Evolutionary conservation across 2,797 vertebrate species (phyloP).

Genomic region (Acomys russatus): DNA sequence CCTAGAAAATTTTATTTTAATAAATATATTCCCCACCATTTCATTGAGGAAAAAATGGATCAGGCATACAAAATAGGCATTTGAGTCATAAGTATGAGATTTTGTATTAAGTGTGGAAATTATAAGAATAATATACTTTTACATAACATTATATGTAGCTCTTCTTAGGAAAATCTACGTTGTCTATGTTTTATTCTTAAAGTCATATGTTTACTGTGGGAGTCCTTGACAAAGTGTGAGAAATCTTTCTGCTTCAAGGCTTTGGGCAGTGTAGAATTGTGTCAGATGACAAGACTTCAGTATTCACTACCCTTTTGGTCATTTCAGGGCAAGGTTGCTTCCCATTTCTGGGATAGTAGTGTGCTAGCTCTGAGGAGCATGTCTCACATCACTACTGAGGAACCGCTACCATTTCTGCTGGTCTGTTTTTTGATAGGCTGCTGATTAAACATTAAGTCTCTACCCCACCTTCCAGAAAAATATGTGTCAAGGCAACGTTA

Average conservation of each 20-base stretch:
- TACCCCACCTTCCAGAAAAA: conserved; percentile 1
- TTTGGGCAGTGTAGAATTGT: background rate
- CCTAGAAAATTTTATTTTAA: background rate
- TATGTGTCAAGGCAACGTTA: background rate
- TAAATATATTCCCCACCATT: background rate
- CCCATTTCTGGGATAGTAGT: background rate
- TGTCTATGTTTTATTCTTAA: conserved; percentile 45
- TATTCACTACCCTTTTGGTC: conserved; percentile 26
- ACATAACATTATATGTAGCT: background rate
- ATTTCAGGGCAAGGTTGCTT: background rate
- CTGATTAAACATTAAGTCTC: background rate
- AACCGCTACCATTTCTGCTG: background rate
- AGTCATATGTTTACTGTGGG: background rate
- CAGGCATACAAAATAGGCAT: background rate
- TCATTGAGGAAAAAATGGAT: background rate
- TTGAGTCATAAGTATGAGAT: background rate
- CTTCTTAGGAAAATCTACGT: conserved; percentile 29
- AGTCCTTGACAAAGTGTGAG: conserved; percentile 31
- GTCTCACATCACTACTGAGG: background rate
- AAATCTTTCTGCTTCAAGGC: background rate
- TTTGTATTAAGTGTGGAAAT: background rate
- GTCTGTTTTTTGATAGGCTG: background rate
- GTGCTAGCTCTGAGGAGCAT: background rate
- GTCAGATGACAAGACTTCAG: background rate
- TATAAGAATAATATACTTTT: background rate